Base-by-base conservation (phyloP, 2,797 vertebrate genomes). In the Ammospiza maritima region DNA sequence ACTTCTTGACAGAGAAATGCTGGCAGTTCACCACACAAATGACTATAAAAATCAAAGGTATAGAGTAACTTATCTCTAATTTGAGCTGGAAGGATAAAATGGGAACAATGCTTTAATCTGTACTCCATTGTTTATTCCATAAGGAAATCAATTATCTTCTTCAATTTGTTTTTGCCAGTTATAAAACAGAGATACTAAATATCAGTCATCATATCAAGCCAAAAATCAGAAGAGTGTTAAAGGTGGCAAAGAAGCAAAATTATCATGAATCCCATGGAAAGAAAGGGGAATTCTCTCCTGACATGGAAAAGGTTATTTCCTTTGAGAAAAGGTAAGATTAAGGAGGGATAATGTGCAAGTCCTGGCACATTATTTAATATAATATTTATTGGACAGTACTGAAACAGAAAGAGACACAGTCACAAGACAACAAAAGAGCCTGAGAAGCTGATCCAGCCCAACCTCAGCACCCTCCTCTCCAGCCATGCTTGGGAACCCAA, bases 281-380 rank as follows among this genome's bases (percentile, higher is more conserved):
- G n/a, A 48, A 58, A 85, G 22, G 15, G 36, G 51, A 82, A 79
- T 50, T 30, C 5, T n/a, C 25, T 74, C 34, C 32, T 80, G 60
- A 61, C 56, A 53, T 7, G 10, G 36, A 38, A 38, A 38, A 38
- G 36, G 36, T 38, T 38, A 38, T 38, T 38, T 38, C 36, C 36
- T 38, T 38, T 38, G 36, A 38, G 36, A 40, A 23, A 64, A 86
- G 9, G 25, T 7, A 81, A 71, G 88, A 76, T 51, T 38, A 45
- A 57, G 34, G 22, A 75, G 32, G 7, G 42, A 82, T 16, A 60
- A 81, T 0, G 0, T 25, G 45, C 0, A 1, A 78, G 36, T 42
- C 47, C 29, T 34, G 44, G 57, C 42, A 80, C 61, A 2, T 45
- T 69, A 54, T 70, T 76, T 51, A 44, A 86, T 13, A 10, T 2